phyloP scores from a whole-genome alignment of 2,888 invertebrate species.

The Ceriagrion tenellum region DNA sequence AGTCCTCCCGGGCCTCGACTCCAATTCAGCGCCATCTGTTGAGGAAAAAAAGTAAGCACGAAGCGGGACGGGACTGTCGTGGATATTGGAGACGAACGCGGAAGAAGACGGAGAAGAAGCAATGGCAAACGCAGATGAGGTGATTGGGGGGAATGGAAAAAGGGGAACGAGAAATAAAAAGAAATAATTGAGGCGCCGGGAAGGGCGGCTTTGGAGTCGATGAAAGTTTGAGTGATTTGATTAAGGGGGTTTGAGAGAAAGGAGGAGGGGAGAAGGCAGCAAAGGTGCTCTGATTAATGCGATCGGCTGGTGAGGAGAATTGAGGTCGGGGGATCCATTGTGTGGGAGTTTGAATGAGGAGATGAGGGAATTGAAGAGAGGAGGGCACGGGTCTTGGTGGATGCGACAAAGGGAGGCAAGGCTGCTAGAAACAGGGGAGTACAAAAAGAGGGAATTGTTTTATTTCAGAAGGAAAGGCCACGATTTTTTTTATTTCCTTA shows the following conservation, averaged over 20 bases:
- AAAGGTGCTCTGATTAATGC: slow-evolving; percentile 28
- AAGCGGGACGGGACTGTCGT: neutral
- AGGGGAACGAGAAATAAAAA: neutral
- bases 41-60: neutral
- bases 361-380: neutral
- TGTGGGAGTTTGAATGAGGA: neutral
- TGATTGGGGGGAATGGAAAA: neutral
- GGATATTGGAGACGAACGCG: neutral
- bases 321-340: neutral
- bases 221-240: slow-evolving; percentile 61
- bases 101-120: neutral
- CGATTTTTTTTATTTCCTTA: neutral
- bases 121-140: neutral
- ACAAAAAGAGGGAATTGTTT: neutral
- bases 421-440: neutral
- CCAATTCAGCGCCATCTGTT: neutral
- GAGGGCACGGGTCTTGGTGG: neutral
- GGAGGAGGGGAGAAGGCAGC: neutral
- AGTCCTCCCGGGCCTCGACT: neutral
- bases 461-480: neutral
- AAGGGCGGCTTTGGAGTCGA: neutral
- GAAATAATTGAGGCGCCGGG: neutral
- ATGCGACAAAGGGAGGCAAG: neutral
- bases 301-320: neutral
- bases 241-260: slow-evolving; percentile 9